A percentile compares a stretch with the other conserved stretches of the same genome.
Evolutionary conservation across 2,113 vertebrate species (phyloP).

Genomic region (Aegithalos caudatus): DNA sequence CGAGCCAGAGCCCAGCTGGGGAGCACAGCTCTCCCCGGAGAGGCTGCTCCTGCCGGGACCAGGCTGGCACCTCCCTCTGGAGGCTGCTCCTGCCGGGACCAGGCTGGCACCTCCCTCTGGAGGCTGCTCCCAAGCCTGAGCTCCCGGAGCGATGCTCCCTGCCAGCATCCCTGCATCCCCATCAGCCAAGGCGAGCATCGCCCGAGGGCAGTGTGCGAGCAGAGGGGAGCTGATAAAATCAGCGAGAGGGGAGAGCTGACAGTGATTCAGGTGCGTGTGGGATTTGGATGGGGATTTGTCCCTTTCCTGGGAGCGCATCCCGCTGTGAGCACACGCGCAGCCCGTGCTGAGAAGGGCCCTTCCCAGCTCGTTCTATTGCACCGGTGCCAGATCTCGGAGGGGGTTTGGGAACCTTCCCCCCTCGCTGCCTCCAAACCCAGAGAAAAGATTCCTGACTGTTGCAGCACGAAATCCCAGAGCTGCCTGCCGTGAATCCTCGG

Average conservation of each 20-base stretch:
- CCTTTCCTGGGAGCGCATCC: background rate
- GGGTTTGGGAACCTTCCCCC: background rate
- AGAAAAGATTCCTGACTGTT: background rate
- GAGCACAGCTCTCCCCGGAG: background rate
- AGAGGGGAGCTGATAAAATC: background rate
- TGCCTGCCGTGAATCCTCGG: background rate
- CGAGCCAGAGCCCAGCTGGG: background rate
- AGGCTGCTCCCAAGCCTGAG: background rate
- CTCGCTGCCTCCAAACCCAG: background rate
- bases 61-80: background rate
- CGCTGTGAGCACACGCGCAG: background rate
- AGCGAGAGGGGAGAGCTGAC: background rate
- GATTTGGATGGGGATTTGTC: background rate
- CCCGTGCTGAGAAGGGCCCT: conserved; percentile 6
- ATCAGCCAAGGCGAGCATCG: fast-evolving
- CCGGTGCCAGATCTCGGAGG: conserved; percentile 10
- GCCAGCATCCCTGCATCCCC: background rate
- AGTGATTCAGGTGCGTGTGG: background rate
- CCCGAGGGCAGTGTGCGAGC: background rate
- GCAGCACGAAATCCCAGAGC: conserved; percentile 18
- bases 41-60: background rate
- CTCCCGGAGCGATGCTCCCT: background rate
- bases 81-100: background rate
- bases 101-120: background rate
- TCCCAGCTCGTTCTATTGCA: conserved; percentile 4